phyloP scores from a whole-genome alignment of 2,113 vertebrate species.

The Gyps fulvus region DNA sequence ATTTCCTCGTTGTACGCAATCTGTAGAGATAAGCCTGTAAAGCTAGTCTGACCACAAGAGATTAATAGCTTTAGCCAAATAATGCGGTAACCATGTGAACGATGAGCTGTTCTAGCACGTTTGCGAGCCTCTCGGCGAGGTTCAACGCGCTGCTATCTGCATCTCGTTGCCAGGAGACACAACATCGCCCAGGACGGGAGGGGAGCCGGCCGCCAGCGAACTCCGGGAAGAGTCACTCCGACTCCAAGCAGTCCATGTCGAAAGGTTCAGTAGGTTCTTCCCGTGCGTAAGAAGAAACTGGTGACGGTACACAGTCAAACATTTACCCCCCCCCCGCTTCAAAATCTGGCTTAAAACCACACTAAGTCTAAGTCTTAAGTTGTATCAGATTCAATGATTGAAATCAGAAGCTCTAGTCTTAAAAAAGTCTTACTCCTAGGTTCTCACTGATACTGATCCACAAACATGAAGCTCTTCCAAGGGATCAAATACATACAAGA shows the following conservation, averaged over 20 bases:
- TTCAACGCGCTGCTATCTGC: slow-evolving; percentile 76
- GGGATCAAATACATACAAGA: background rate
- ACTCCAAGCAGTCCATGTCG: background rate
- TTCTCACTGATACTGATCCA: background rate
- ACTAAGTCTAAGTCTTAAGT: background rate
- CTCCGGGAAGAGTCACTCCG: background rate
- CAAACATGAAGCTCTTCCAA: background rate
- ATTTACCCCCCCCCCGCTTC: background rate
- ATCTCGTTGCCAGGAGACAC: slow-evolving; percentile 79
- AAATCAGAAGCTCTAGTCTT: background rate
- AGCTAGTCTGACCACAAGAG: slow-evolving; percentile 74
- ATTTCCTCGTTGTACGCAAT: slow-evolving; percentile 68
- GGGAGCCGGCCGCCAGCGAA: slow-evolving; percentile 59
- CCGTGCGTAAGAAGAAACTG: background rate
- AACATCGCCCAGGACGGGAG: slow-evolving; percentile 52
- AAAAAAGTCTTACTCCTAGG: background rate
- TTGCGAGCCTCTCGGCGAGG: slow-evolving; percentile 74
- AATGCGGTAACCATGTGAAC: slow-evolving; percentile 80
- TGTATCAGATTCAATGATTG: background rate
- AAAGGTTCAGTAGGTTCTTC: background rate
- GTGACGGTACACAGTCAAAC: rapidly evolving
- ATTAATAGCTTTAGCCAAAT: slow-evolving; percentile 80
- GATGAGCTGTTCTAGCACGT: slow-evolving; percentile 70
- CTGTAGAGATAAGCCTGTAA: slow-evolving; percentile 69
- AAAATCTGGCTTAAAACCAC: background rate